Conservation (phyloP, 2,797 vertebrate genomes). For the Dermochelys coriacea region DNA sequence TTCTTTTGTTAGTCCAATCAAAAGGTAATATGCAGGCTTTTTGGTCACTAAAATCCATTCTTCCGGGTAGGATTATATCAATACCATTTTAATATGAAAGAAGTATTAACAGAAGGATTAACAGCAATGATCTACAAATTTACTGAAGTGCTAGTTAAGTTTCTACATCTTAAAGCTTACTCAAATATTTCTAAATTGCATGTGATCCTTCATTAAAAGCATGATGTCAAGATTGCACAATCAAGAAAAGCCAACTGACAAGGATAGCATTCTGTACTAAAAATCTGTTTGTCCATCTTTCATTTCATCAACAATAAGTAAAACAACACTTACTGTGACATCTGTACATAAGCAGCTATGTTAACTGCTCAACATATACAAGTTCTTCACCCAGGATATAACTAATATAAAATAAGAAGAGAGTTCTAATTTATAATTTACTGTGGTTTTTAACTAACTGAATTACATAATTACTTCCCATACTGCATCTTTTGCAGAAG, state of each 20-base stretch:
- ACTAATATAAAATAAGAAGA: background rate
- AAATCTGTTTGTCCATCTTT: background rate
- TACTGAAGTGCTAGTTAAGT: background rate
- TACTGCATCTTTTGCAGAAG: background rate
- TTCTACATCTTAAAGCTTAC: background rate
- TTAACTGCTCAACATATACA: background rate
- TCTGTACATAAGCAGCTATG: rapidly evolving
- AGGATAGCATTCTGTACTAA: background rate
- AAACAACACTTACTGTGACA: background rate
- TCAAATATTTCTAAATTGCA: background rate
- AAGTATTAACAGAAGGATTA: background rate
- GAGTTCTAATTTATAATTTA: background rate
- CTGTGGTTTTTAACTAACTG: background rate
- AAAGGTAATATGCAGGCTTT: background rate
- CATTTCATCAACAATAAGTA: background rate
- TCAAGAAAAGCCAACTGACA: background rate
- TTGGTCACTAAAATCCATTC: background rate
- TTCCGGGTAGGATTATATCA: background rate
- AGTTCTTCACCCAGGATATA: background rate
- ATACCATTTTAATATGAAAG: rapidly evolving
- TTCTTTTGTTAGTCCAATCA: background rate
- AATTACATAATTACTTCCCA: background rate
- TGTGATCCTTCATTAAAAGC: background rate
- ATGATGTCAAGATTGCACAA: background rate
- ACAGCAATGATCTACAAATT: background rate